Base-by-base conservation (phyloP, 2,888 invertebrate genomes). In the Syrista parreyssii region DNA sequence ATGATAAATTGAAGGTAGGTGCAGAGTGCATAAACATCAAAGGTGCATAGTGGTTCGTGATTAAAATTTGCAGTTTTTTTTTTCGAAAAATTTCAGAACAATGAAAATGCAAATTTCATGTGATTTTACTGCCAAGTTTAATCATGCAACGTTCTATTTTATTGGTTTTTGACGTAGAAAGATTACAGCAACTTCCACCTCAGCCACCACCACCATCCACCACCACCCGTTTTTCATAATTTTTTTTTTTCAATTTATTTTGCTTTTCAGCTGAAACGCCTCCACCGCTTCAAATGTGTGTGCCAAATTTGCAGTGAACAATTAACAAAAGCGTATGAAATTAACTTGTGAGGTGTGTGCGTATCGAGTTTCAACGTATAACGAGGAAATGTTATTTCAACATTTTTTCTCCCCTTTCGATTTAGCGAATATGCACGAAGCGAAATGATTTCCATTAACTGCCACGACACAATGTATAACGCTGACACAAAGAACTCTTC, bases 101-200 rank as follows among this genome's bases (percentile, higher is more conserved):
- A 55, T 4, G 6, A 55, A 23, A 55, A 55, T 2, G 23, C 23
- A 55, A 0, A 23, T 23, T 23, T 36, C 3, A 9, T 6, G 55
- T 55, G 23, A 55, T 23, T 55, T 55, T 9, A 55, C 55, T 55
- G 55, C 55, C 9, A 55, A 55, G 23, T 55, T 55, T 55, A 55
- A 55, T 55, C 55, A 55, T 23, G 23, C 9, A 55, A 55, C 55
- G 6, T 55, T 23, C 55, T 55, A 23, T 55, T 55, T 23, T 55
- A 55, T 55, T 55, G 55, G 55, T 55, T 3, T 55, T 55, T 55
- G 55, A 55, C 23, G 55, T 23, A 55, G 40, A 40, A 40, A 40
- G 23, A 23, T 55, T 55, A 55, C 55, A 82, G 79, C 85, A 86
- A 86, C 86, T 85, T 87, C 86, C 86, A 88, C 84, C 85, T 85